Base-by-base conservation (phyloP, 92 coral and sea anemone genomes). In the Blastomussa wellsi region DNA sequence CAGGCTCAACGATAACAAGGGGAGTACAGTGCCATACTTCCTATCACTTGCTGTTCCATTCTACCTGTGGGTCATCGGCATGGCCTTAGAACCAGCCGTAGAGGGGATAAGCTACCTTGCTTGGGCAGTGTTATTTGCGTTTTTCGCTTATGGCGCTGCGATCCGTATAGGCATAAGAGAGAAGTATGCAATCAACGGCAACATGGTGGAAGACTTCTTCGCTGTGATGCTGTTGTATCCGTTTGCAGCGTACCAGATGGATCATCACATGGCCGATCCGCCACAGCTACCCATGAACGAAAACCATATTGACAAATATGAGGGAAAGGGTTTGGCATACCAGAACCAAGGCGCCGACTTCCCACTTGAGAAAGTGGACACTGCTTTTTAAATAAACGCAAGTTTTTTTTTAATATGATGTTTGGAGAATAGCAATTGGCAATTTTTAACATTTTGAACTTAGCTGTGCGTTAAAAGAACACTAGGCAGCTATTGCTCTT, bases 181-280 rank as follows among this genome's bases (percentile, higher is more conserved):
- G 57, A 80, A 88, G 87, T 93, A 79, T 76, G 92, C 81, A 36
- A 93, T 95, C 86, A 79, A 84, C 26, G 98, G 98, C 52, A 93
- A 93, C 81, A 91, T 94, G 90, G 92, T 73, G 28, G 98, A 90
- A 33, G 98, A 94, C 84, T 86, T 88, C 83, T 88, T 94, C 52
- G 94, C 95, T 10, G 94, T 94, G 72, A 81, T 94, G 85, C 71
- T 94, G 39, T n/a, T 90, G 65, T 94, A 94, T 78, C 98, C 98
- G 11, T 82, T 94, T 19, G 95, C 95, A 3, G 94, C 95, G n/a
- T 74, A 88, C 59, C 98, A 94, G 79, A 89, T 91, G 93, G 94
- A 94, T 2, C 88, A 94, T 53, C 92, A 90, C 72, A 88, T 94
- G 93, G 38, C 26, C 14, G 22, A 32, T 55, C 57, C 86, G 32